Percentiles rank a stretch among this genome's conserved stretches.
Conservation (phyloP, 1,140 invertebrate species). For the Drosophila nasuta region DNA sequence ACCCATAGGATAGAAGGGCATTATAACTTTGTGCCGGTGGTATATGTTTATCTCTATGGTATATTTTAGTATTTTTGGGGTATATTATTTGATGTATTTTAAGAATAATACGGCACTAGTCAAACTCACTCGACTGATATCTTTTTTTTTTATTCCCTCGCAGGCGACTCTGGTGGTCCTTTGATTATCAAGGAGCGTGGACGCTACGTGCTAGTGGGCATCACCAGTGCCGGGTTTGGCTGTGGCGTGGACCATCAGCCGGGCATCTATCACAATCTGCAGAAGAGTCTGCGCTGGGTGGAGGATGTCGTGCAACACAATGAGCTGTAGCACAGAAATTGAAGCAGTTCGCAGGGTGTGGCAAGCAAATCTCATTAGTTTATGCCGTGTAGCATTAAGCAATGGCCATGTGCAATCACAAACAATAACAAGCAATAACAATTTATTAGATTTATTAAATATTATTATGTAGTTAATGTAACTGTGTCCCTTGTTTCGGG, state of each 20-base stretch:
- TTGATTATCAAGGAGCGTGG: conserved; percentile 88
- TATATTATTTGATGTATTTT: no score
- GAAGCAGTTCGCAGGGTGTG: conserved; percentile 8
- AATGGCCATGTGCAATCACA: conserved; percentile 72
- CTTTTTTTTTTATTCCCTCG: conserved; percentile 21
- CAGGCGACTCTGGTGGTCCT: conserved; percentile 94
- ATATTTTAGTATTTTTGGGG: no score
- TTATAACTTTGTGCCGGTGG: no score
- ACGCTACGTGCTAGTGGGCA: conserved; percentile 92
- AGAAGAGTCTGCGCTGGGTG: conserved; percentile 90
- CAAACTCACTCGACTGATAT: not conserved
- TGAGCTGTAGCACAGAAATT: conserved; percentile 44
- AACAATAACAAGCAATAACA: conserved; percentile 28
- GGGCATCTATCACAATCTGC: conserved; percentile 93
- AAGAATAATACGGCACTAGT: no score
- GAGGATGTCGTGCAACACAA: conserved; percentile 84
- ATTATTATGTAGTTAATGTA: conserved; percentile 58
- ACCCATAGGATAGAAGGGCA: no score
- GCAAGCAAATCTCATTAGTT: conserved; percentile 75
- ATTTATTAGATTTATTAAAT: conserved; percentile 79
- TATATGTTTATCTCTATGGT: no score
- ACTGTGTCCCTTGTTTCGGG: conserved; percentile 2
- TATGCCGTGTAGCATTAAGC: conserved; percentile 72
- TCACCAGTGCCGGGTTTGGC: conserved; percentile 94
- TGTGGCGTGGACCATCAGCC: conserved; percentile 94